Percentiles rank a stretch among this genome's conserved stretches.
phyloP scores from a whole-genome alignment of 2,888 invertebrate species.

The Malthinus seriepunctatus region DNA sequence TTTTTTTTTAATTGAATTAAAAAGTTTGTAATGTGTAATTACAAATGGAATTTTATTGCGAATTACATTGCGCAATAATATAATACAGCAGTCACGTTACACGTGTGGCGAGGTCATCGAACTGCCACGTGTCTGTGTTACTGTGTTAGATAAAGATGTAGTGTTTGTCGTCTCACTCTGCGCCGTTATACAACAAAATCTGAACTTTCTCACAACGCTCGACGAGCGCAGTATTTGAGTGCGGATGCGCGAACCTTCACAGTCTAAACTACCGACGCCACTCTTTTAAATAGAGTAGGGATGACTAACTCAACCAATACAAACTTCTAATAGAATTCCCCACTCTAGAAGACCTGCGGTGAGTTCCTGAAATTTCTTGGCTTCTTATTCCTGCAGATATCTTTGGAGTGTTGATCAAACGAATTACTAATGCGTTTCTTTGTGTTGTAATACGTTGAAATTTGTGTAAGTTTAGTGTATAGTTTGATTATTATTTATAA shows the following conservation, averaged over 20 bases:
- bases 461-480: constrained; percentile 17
- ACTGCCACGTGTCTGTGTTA: constrained; percentile 44
- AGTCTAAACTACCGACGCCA: constrained; percentile 33
- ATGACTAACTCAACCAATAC: constrained; percentile 34
- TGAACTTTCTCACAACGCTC: constrained; percentile 33
- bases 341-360: constrained; percentile 32
- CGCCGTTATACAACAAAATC: constrained; percentile 33
- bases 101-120: constrained; percentile 46
- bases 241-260: constrained; percentile 37
- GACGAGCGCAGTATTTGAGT: constrained; percentile 26
- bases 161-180: constrained; percentile 29
- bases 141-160: constrained; percentile 38
- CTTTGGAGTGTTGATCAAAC: constrained; percentile 23
- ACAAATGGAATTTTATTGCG: constrained; percentile 22
- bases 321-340: constrained; percentile 31
- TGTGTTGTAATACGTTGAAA: constrained; percentile 12
- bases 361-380: constrained; percentile 35
- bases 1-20: no score
- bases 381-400: constrained; percentile 38
- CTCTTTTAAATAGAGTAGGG: constrained; percentile 28
- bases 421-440: constrained; percentile 16
- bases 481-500: constrained; percentile 4
- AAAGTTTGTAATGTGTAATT: background rate
- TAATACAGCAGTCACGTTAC: constrained; percentile 29
- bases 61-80: constrained; percentile 39